Evolutionary conservation across 2,113 vertebrate genomes (phyloP), one percentile per base, ranked within the genome.

Genomic region (Clarias gariepinus): DNA sequence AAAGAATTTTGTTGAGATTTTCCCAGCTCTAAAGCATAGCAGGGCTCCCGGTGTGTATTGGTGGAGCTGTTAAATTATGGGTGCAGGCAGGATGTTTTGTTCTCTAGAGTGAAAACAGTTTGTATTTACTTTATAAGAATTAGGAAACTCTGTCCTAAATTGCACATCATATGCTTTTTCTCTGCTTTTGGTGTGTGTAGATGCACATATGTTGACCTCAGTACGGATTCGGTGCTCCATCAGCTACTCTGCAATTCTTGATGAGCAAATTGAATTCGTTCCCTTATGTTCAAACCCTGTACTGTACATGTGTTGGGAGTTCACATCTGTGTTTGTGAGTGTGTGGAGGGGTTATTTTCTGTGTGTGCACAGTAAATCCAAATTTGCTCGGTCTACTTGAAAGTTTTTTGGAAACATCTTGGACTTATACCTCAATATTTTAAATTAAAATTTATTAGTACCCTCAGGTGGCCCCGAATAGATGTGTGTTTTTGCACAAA

Each of bases 1-100:
- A 88, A 90, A 88, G 90, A 86, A 90, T 90, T 89, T 89, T 76
- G 83, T 82, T 68, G 80, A 71, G 80, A 71, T 87, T 90, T 86
- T 88, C 86, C 71, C 58, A 76, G 63, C 83, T 84, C 74, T n/a
- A 30, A 84, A 81, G 81, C 33, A 79, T 64, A 81, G 33, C 64
- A n/a, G 25, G 19, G 33, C 64, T 60, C 66, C 64, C 58, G 60
- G 66, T 83, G 87, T 82, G 80, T 36, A 33, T 19, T 63, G 80
- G 83, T 68, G 28, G 57, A 69, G 53, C 61, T 86, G 82, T 81
- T 83, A 57, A 80, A 58, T 90, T 82, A 81, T 64, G 80, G 84
- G 66, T 87, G 71, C 61, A 61, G 81, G 64, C 83, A 87, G 66
- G 81, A 85, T 9, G 16, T 58, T 89, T 76, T 47, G 53, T 87